Evolutionary conservation across 2,113 vertebrate species (phyloP), one percentile per base, ranked within the genome.

Genomic region (Scomber japonicus): DNA sequence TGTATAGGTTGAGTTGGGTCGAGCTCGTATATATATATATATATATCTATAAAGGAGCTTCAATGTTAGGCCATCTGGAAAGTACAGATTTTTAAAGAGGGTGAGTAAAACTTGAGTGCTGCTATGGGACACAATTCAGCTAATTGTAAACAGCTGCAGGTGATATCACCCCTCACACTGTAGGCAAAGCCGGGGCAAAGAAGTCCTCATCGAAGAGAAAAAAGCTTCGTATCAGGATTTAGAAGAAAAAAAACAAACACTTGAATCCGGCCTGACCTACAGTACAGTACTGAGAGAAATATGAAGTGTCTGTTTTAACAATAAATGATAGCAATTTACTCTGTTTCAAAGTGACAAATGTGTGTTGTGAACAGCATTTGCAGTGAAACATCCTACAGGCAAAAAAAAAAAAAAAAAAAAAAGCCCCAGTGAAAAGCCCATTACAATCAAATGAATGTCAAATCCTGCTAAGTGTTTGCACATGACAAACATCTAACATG

Each of bases 121-220:
- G 66, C 81, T 64, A 45, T 8, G 82, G 82, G 88, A 87, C 71
- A 78, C 64, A 71, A 69, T 80, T 77, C 51, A 68, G 74, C 75
- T 91, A 92, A 93, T 90, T 87, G 87, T 91, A 85, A 90, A 90
- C 92, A 92, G 72, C 84, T 92, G 86, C 77, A 83, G 86, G 81
- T 89, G 90, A 92, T 80, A 88, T 88, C 89, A 89, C 71, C 82
- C 75, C 35, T 83, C 78, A 85, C 76, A 87, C 77, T 65, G 24
- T 2, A 86, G 77, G 78, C 53, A 61, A 49, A 61, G 63, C 56
- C 9, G 54, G 71, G 54, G 40, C 79, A 65, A 67, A 55, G 9
- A 82, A 35, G 69, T 75, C 81, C 78, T 21, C 77, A 40, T n/a
- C 1, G 78, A 77, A 65, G 75, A 82, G 49, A 35, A 65, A 78